phyloP scores from a whole-genome alignment of 2,888 invertebrate genomes.

The Spicauda simplicius region DNA sequence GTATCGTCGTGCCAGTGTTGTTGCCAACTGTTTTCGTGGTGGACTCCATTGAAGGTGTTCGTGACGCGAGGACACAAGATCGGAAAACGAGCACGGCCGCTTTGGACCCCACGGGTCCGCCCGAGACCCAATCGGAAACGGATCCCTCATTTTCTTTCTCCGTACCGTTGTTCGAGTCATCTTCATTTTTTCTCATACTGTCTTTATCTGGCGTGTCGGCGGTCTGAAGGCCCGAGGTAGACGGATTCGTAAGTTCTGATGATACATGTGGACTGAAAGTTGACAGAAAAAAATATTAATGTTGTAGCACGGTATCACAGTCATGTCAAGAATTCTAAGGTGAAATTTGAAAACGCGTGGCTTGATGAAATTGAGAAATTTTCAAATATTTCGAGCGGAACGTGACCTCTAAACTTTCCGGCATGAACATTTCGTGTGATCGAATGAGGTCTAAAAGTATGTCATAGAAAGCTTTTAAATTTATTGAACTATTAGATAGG shows the following conservation, averaged over 20 bases:
- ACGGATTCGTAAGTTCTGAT: constrained; percentile 73
- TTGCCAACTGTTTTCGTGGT: constrained; percentile 71
- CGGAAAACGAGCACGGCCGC: constrained; percentile 88
- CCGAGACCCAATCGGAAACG: constrained; percentile 82
- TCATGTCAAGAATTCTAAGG: not conserved
- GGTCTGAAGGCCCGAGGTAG: constrained; percentile 75
- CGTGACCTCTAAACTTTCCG: constrained; percentile 4
- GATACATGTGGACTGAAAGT: constrained; percentile 81
- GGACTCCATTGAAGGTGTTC: constrained; percentile 75
- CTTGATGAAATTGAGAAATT: constrained; percentile 4
- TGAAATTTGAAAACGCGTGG: constrained; percentile 11
- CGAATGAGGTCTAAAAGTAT: constrained; percentile 8
- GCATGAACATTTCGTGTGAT: constrained; percentile 10
- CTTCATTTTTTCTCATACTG: constrained; percentile 77
- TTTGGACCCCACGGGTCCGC: constrained; percentile 86
- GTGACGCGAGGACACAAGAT: constrained; percentile 85
- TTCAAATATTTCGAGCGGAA: constrained; percentile 10
- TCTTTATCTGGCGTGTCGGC: constrained; percentile 52
- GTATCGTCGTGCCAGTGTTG: constrained; percentile 73
- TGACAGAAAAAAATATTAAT: not conserved
- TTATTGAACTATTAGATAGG: constrained; percentile 15
- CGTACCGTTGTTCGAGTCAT: constrained; percentile 56
- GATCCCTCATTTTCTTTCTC: constrained; percentile 66
- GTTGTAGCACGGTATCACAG: not conserved
- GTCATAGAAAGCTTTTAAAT: constrained; percentile 15